phyloP scores from a whole-genome alignment of 2,797 vertebrate genomes.

The Gallirallus australis region DNA sequence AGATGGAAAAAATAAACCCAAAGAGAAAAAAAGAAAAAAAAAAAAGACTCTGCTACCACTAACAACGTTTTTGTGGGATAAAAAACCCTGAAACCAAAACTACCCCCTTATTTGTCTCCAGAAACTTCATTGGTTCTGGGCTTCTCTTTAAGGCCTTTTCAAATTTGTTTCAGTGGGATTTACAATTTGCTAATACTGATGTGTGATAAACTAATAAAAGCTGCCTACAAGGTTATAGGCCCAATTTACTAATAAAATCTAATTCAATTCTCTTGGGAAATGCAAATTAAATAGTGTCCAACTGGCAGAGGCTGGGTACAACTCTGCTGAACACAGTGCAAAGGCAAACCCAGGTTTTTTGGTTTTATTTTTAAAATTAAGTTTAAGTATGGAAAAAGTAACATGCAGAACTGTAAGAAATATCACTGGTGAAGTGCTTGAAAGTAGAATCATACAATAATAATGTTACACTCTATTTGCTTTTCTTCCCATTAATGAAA shows the following conservation, averaged over 20 bases:
- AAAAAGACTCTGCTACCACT: background rate
- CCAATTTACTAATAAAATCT: slow-evolving; percentile 82
- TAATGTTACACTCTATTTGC: background rate
- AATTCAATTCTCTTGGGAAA: slow-evolving; percentile 79
- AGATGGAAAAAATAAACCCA: background rate
- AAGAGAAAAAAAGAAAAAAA: background rate
- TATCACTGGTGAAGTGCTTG: background rate
- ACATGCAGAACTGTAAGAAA: background rate
- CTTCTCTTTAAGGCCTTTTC: slow-evolving; percentile 61
- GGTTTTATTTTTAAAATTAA: background rate
- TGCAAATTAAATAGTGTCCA: slow-evolving; percentile 73
- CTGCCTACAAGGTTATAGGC: slow-evolving; percentile 77
- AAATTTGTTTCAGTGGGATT: slow-evolving; percentile 74
- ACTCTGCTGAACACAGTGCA: slow-evolving; percentile 1
- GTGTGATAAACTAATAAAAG: slow-evolving; percentile 84
- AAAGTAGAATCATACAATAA: background rate
- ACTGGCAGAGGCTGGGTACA: slow-evolving; percentile 38
- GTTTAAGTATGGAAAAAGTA: background rate
- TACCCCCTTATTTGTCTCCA: background rate
- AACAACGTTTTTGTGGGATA: slow-evolving; percentile 6
- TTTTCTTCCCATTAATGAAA: background rate
- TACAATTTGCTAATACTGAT: slow-evolving; percentile 82
- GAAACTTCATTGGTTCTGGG: slow-evolving; percentile 44
- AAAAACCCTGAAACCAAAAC: background rate
- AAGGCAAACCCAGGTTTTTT: background rate